These are phyloP conservation scores for Tupaia chinensis DNA, from an alignment of 2,113 vertebrate species.

Conservation along the genomic window DNA sequence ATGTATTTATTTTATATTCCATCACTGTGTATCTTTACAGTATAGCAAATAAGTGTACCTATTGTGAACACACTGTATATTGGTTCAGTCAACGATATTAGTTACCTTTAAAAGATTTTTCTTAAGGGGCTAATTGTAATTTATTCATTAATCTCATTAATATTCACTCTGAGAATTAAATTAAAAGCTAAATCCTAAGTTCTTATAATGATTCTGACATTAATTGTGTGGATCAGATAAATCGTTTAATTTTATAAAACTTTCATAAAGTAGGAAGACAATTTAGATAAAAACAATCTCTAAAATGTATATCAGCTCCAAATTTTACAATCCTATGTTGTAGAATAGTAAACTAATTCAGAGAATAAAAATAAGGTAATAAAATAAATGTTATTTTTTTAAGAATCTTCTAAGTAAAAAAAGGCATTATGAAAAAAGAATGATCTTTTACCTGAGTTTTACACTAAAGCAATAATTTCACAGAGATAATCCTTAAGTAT, in stretches of 20 bases:
- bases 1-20: no score
- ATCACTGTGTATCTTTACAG: no score
- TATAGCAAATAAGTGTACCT: no score
- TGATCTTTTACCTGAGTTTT: neutral
- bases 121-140: no score
- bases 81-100: no score
- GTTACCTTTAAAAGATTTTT: no score
- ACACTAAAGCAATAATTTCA: neutral
- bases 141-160: neutral
- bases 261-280: neutral
- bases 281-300: neutral
- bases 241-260: neutral
- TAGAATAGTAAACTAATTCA: neutral
- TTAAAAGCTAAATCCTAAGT: neutral
- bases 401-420: neutral
- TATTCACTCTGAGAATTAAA: neutral
- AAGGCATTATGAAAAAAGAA: neutral
- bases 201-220: neutral
- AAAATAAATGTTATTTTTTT: neutral
- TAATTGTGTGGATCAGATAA: neutral
- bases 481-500: neutral
- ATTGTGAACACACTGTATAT: no score
- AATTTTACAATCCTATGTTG: neutral
- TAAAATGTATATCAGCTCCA: neutral
- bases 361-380: neutral